These are phyloP conservation scores for Tokudaia muenninki DNA, from an alignment of 2,797 vertebrate species.

Conservation along the genomic window DNA sequence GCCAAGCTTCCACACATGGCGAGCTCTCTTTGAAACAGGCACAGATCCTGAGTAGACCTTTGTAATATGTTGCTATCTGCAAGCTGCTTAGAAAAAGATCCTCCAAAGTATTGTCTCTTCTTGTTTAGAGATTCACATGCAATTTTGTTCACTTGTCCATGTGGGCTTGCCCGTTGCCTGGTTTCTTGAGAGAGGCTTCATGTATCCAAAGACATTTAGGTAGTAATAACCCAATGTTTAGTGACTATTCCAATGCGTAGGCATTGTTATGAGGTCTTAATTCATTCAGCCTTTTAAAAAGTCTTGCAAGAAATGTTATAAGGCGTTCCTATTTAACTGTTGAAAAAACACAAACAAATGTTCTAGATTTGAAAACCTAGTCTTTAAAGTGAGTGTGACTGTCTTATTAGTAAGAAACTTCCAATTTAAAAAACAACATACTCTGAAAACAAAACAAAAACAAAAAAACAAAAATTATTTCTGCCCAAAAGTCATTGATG, in stretches of 20 bases:
- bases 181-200: neutral
- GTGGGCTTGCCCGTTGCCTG: conserved; percentile 13
- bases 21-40: conserved; percentile 77
- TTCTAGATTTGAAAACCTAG: neutral
- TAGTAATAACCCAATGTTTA: neutral
- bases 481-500: neutral
- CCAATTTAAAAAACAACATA: neutral
- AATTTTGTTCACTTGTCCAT: conserved; percentile 32
- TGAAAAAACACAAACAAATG: conserved; percentile 45
- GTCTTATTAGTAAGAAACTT: neutral
- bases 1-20: conserved; percentile 77
- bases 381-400: neutral
- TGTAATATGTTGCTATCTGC: conserved; percentile 30
- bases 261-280: neutral
- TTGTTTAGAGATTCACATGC: conserved; percentile 33
- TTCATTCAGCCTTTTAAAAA: neutral
- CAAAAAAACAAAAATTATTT: neutral
- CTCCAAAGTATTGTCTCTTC: conserved; percentile 47
- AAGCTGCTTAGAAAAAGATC: conserved; percentile 67
- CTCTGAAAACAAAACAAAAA: neutral
- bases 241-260: neutral
- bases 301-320: neutral
- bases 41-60: conserved; percentile 59
- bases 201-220: neutral
- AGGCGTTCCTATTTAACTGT: neutral